Evolutionary conservation across 2,113 vertebrate species (phyloP).

Genomic region (Myotis davidii): DNA sequence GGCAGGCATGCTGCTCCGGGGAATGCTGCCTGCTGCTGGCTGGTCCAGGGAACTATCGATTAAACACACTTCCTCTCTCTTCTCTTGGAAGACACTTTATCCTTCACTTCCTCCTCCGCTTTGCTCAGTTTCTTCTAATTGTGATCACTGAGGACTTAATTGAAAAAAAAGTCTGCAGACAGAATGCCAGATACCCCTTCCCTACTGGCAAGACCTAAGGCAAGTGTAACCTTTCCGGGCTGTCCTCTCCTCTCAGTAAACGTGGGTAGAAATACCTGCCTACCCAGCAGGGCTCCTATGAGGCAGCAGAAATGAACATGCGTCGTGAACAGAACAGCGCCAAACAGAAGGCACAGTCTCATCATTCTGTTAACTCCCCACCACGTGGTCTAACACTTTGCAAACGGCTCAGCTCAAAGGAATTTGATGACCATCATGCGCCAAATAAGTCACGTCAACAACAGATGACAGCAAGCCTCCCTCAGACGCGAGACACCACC

Average conservation of each 20-base stretch:
- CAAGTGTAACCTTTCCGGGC: background rate
- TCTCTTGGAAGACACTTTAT: background rate
- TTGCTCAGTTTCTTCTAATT: background rate
- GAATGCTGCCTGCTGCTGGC: conserved; percentile 61
- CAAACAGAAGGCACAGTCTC: background rate
- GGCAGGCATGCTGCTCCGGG: background rate
- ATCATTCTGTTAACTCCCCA: background rate
- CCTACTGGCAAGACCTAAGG: background rate
- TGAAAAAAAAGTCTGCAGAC: background rate
- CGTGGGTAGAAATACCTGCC: background rate
- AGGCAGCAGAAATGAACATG: background rate
- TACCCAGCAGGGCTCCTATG: background rate
- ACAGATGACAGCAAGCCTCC: background rate
- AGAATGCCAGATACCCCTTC: background rate
- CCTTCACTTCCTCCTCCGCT: background rate
- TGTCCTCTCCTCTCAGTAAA: background rate
- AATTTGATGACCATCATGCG: background rate
- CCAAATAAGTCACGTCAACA: background rate
- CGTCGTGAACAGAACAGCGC: background rate
- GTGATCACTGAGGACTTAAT: background rate
- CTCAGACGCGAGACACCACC: background rate
- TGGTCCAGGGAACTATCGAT: conserved; percentile 1
- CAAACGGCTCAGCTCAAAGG: background rate
- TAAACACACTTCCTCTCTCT: background rate
- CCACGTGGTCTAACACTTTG: accelerated